Evolutionary conservation across 2,888 invertebrate genomes (phyloP).

Genomic region (Drosophila stalkeri): DNA sequence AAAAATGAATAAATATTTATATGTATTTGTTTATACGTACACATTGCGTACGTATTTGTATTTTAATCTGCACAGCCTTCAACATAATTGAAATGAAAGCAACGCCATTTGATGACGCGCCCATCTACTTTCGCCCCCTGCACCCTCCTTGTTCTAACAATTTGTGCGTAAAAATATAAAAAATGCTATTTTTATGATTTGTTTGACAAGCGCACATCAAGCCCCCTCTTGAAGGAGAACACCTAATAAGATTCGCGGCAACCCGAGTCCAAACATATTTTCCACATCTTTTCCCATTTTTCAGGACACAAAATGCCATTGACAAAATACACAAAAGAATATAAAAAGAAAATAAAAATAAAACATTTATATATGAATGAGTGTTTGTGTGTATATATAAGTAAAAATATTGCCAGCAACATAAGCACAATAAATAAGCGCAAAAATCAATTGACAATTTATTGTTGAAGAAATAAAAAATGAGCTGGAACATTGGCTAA

Average conservation of each 20-base stretch:
- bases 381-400: constrained; percentile 30
- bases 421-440: constrained; percentile 66
- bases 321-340: constrained; percentile 44
- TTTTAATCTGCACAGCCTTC: constrained; percentile 65
- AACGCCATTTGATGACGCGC: constrained; percentile 58
- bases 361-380: constrained; percentile 13
- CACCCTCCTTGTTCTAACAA: no score
- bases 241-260: constrained; percentile 30
- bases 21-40: constrained; percentile 2
- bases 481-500: constrained; percentile 29
- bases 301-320: constrained; percentile 46
- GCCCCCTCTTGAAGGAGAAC: constrained; percentile 12
- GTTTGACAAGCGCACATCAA: constrained; percentile 58
- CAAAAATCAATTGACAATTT: constrained; percentile 81
- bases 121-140: not conserved
- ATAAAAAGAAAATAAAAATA: constrained; percentile 24
- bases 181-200: constrained; percentile 73
- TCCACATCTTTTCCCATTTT: constrained; percentile 43
- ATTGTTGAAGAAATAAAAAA: constrained; percentile 76
- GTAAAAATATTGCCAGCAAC: constrained; percentile 53
- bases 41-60: constrained; percentile 19
- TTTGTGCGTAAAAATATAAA: constrained; percentile 24
- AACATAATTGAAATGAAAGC: constrained; percentile 74
- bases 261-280: constrained; percentile 43
- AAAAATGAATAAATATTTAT: constrained; percentile 18